A percentile compares a stretch with the other conserved stretches of the same genome.
These are phyloP conservation scores for Diadema setosum DNA, from an alignment of 35 echinoderm and acorn worm genomes.

Conservation along the genomic window DNA sequence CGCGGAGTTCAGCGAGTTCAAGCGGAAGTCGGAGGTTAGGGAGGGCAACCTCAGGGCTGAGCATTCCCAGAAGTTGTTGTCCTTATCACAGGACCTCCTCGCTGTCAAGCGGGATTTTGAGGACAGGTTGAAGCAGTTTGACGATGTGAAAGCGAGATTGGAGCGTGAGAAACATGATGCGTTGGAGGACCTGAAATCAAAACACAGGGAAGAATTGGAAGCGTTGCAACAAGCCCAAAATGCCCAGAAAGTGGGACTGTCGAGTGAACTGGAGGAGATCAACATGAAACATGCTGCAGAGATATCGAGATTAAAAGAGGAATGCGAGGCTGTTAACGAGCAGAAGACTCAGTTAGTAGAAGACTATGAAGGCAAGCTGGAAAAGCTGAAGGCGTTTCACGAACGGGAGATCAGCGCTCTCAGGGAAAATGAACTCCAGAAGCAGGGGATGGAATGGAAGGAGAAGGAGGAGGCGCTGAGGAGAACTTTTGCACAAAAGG, in stretches of 20 bases:
- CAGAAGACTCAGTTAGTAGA: slow-evolving; percentile 63
- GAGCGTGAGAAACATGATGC: slow-evolving; percentile 46
- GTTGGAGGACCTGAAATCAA: slow-evolving; percentile 40
- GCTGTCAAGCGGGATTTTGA: slow-evolving; percentile 90
- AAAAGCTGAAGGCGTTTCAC: slow-evolving; percentile 87
- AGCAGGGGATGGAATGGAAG: slow-evolving; percentile 51
- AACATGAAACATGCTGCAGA: slow-evolving; percentile 45
- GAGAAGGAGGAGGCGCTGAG: slow-evolving; percentile 70
- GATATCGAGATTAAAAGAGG: slow-evolving; percentile 56
- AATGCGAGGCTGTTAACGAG: slow-evolving; percentile 38
- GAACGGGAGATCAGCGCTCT: slow-evolving; percentile 81
- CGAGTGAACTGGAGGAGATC: slow-evolving; percentile 53
- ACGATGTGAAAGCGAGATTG: slow-evolving; percentile 44
- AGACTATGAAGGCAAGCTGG: slow-evolving; percentile 91
- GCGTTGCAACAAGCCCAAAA: slow-evolving; percentile 47
- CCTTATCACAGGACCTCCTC: slow-evolving; percentile 81
- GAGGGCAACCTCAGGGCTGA: slow-evolving; percentile 73
- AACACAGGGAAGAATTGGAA: slow-evolving; percentile 54
- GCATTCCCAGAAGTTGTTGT: slow-evolving; percentile 80
- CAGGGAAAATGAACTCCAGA: slow-evolving; percentile 43
- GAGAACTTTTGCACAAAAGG: slow-evolving; percentile 70
- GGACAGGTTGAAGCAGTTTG: slow-evolving; percentile 72
- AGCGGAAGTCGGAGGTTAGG: slow-evolving; percentile 41
- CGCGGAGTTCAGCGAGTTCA: slow-evolving; percentile 69
- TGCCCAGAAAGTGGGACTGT: slow-evolving; percentile 26